These are phyloP conservation scores for Campoplex nolae DNA, from an alignment of 2,888 invertebrate genomes.

Conservation along the genomic window DNA sequence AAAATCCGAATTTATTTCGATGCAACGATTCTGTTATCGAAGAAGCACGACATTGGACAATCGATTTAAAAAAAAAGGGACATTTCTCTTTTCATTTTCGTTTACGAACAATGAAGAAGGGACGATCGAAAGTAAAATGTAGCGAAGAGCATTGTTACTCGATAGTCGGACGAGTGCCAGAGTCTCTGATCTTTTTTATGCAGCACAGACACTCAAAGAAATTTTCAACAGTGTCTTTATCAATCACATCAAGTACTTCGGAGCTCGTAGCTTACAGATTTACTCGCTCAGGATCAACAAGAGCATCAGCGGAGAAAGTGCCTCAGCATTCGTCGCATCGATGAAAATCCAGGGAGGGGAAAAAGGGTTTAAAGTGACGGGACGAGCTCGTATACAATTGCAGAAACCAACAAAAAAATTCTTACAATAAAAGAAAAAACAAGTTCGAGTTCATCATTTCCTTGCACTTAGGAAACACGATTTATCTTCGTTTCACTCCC, in stretches of 20 bases:
- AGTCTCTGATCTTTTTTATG: too few relatives aligned
- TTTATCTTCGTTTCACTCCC: background rate
- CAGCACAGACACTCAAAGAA: conserved; percentile 15
- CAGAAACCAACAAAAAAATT: background rate
- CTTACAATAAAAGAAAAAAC: background rate
- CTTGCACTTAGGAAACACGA: background rate
- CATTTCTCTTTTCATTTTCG: background rate
- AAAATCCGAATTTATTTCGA: too few relatives aligned
- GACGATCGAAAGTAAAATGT: background rate
- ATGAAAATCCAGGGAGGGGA: too few relatives aligned
- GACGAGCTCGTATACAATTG: too few relatives aligned
- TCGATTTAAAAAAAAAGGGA: background rate
- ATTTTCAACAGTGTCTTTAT: conserved; percentile 73
- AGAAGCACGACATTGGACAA: background rate
- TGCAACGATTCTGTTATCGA: background rate
- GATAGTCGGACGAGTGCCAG: too few relatives aligned
- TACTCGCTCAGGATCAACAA: too few relatives aligned
- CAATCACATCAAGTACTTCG: background rate
- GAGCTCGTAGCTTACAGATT: too few relatives aligned
- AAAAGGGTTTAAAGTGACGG: too few relatives aligned
- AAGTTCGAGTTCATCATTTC: background rate
- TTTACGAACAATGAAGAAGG: background rate
- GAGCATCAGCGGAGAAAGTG: too few relatives aligned
- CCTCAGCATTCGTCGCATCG: too few relatives aligned
- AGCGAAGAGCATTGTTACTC: conserved; percentile 17